Evolutionary conservation across 2,888 invertebrate genomes (phyloP), one percentile per base, ranked within the genome.

Genomic region (Pseudeuparius sepicola): DNA sequence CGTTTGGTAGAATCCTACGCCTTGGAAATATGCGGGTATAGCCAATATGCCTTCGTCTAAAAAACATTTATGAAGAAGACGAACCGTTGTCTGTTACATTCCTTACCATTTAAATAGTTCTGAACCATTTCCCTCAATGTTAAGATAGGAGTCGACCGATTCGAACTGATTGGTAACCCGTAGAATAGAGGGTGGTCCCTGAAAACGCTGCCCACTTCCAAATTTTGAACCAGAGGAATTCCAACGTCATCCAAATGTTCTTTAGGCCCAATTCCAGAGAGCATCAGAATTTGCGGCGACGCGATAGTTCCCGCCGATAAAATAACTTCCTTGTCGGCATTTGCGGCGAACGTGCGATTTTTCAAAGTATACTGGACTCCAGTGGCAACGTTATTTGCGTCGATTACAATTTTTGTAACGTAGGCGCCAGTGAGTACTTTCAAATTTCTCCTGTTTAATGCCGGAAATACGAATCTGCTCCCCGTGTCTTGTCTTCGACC

Each of bases 221-320:
- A n/a, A n/a, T n/a, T 70, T 42, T 72, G 65, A 26, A 81, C 51
- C 2, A 75, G 67, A 0, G 65, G 54, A 31, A 85, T 78, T 2
- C 67, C 67, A 5, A 75, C 51, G 14, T 71, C 62, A 4, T 56
- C 48, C 3, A 83, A 60, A 50, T 81, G 73, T 1, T 69, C 61
- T 11, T 56, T 60, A 0, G 81, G 81, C 0, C 82, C 82, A 17
- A 87, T n/a, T n/a, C n/a, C n/a, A n/a, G n/a, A n/a, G n/a, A n/a
- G n/a, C n/a, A n/a, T n/a, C n/a, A n/a, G n/a, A n/a, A n/a, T n/a
- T n/a, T n/a, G n/a, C n/a, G n/a, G n/a, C n/a, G n/a, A n/a, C n/a
- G n/a, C n/a, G n/a, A 89, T 75, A 1, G 79, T 64, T 4, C 89
- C 88, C 1, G 84, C 84, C 6, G 78, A 73, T 10, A 88, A 59